Percentiles rank a stretch among this genome's conserved stretches.
Evolutionary conservation across 2,888 invertebrate genomes (phyloP).

Genomic region (Microdon myrmicae): DNA sequence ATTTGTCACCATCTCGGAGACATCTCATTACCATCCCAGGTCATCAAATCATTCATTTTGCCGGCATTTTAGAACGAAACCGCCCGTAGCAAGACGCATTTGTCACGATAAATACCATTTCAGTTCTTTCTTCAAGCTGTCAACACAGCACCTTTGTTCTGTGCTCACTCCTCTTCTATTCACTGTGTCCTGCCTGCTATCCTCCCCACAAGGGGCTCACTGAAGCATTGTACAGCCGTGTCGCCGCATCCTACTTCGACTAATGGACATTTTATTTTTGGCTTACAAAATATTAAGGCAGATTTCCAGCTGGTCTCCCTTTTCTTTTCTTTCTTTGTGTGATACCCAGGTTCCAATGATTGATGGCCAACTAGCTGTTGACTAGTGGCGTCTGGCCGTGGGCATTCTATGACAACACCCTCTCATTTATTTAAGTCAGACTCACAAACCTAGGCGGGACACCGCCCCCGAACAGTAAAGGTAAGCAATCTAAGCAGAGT

Average conservation of each 20-base stretch:
- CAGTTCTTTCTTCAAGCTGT: constrained; percentile 30
- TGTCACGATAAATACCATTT: constrained; percentile 41
- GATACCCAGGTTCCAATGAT: no score
- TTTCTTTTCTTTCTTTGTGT: constrained; percentile 30
- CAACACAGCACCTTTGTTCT: constrained; percentile 23
- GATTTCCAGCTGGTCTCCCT: constrained; percentile 12
- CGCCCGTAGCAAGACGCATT: constrained; percentile 15
- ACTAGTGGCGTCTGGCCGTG: constrained; percentile 47
- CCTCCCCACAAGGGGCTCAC: no score
- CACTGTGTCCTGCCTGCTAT: no score
- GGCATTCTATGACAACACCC: constrained; percentile 25
- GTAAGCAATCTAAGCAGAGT: constrained; percentile 19
- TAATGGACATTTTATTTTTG: constrained; percentile 36
- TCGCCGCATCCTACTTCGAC: constrained; percentile 15
- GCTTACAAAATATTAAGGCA: constrained; percentile 19
- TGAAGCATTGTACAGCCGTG: no score
- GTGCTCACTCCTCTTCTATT: no score
- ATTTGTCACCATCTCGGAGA: constrained; percentile 15
- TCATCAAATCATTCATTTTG: constrained; percentile 43
- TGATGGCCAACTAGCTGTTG: constrained; percentile 51
- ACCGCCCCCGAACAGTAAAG: neutral
- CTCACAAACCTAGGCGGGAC: neutral
- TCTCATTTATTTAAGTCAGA: constrained; percentile 35
- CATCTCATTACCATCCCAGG: constrained; percentile 29
- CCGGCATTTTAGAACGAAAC: constrained; percentile 9